Evolutionary conservation across 2,888 invertebrate species (phyloP), one percentile per base, ranked within the genome.

Genomic region (Lithodes maja): DNA sequence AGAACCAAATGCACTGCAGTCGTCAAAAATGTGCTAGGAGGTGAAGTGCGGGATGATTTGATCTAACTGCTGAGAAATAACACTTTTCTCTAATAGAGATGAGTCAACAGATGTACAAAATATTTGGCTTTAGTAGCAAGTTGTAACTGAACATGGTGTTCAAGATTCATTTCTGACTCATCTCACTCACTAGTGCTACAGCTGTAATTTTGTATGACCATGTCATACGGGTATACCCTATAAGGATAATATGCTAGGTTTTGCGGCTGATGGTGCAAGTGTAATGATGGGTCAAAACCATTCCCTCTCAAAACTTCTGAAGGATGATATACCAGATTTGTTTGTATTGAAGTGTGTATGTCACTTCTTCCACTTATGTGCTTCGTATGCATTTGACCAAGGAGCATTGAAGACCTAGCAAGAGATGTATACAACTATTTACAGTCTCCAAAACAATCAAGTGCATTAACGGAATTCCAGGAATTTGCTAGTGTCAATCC

Each of bases 101-200:
- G 83, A 83, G n/a, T 83, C 83, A 53, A 83, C 83, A 69, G 83
- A 83, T 83, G 83, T 33, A 83, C 33, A 3, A 83, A 83, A 74
- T 74, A 74, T 83, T 17, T 83, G n/a, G 82, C 82, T 68, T 49
- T 82, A 2, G 82, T 82, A 49, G 82, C 68, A 15, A 33, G 82
- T 61, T 2, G 68, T 50, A 33, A 82, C 68, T 12, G 61, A 5
- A 33, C 15, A 85, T 55, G 68, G 85, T 49, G 49, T 85, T 9
- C 75, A 85, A 33, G 74, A 75, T 55, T 17, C 33, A 75, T 85
- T 75, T 55, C 61, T 77, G 54, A 77, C 85, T 15, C 77, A 55
- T 85, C 54, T 33, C 61, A 75, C 33, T 77, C 12, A 77, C 54
- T 55, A 75, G 49, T 77, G 85, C 85, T 49, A 77, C 33, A 55